A percentile compares a stretch with the other conserved stretches of the same genome.
Evolutionary conservation across 2,797 vertebrate genomes (phyloP).

Genomic region (Hylomyscus alleni): DNA sequence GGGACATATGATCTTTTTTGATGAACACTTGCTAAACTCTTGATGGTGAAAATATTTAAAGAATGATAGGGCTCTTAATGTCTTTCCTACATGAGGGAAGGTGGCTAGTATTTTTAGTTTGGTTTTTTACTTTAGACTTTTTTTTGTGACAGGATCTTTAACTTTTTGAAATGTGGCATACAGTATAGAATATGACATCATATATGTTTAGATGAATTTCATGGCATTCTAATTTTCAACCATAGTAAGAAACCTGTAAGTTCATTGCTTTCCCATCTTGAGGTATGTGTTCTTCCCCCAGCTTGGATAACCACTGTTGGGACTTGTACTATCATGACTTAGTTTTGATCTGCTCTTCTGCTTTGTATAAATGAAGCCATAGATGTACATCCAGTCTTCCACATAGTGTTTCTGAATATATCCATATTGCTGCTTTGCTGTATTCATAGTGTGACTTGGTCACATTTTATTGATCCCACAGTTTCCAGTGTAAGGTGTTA

Average conservation of each 20-base stretch:
- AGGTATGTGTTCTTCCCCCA: neutral
- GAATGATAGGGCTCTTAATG: neutral
- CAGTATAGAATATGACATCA: neutral
- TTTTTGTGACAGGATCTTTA: neutral
- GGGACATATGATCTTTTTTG: constrained; percentile 32
- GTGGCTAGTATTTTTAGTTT: neutral
- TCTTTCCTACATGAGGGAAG: neutral
- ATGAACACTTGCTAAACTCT: neutral
- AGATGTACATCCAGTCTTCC: constrained; percentile 6
- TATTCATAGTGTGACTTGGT: constrained; percentile 26
- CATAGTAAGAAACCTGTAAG: neutral
- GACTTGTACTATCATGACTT: neutral
- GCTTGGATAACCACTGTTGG: neutral
- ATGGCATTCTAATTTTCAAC: neutral
- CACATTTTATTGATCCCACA: neutral
- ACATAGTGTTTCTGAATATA: neutral
- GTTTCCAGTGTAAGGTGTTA: constrained; percentile 64
- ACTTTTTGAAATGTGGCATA: neutral
- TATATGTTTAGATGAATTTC: constrained; percentile 35
- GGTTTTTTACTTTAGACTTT: neutral
- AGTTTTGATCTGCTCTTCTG: constrained; percentile 38
- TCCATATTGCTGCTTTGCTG: neutral
- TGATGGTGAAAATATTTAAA: constrained; percentile 34
- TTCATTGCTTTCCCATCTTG: neutral
- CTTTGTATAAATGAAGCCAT: neutral